These are phyloP conservation scores for Gadus macrocephalus DNA, from an alignment of 2,113 vertebrate genomes.

Conservation along the genomic window DNA sequence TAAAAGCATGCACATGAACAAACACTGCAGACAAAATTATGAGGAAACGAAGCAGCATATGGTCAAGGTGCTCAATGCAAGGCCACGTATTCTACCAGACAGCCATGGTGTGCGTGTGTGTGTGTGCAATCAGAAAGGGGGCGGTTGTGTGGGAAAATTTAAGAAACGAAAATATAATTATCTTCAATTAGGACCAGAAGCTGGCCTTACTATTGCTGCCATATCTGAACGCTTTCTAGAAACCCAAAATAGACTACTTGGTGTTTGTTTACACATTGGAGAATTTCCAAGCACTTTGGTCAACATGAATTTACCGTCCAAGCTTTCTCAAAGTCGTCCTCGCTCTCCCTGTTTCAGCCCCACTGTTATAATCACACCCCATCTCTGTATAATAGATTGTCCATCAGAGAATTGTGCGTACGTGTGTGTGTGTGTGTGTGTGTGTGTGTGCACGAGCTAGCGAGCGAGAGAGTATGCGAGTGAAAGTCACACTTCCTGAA, in stretches of 20 bases:
- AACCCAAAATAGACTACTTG: no score
- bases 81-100: no score
- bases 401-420: neutral
- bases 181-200: no score
- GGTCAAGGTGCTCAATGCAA: conserved; percentile 3
- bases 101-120: neutral
- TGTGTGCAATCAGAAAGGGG: no score
- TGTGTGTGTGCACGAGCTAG: neutral
- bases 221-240: no score
- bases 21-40: neutral
- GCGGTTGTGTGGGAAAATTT: no score
- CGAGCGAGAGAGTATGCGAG: neutral
- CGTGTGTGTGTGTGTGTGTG: neutral
- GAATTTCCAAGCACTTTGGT: no score
- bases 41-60: conserved; percentile 31
- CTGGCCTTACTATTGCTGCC: no score
- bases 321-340: no score
- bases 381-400: neutral
- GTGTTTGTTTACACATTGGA: no score
- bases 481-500: neutral
- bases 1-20: conserved; percentile 24
- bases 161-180: no score
- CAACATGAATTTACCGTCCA: no score
- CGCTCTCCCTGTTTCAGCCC: conserved; percentile 45
- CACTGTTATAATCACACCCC: neutral